A percentile compares a stretch with the other conserved stretches of the same genome.
Evolutionary conservation across 2,797 vertebrate genomes (phyloP).

Genomic region (Xenopus petersii): DNA sequence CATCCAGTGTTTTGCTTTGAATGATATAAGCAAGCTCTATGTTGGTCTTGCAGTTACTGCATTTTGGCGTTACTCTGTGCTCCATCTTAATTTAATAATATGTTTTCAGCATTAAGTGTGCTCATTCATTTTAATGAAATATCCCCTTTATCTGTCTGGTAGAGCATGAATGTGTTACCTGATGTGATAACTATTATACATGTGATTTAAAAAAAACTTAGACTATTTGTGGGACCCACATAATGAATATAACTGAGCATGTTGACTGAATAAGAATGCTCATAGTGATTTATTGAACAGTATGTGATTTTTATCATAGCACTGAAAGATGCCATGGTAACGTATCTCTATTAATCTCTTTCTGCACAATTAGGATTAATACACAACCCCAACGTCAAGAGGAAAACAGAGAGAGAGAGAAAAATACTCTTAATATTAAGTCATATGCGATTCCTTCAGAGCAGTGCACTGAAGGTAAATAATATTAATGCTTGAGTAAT

Average conservation of each 20-base stretch:
- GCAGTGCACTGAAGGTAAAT: constrained; percentile 38
- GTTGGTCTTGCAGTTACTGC: no score
- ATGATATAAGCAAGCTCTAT: no score
- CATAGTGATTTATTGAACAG: constrained; percentile 40
- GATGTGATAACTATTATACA: no score
- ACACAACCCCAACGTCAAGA: constrained; percentile 28
- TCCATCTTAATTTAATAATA: no score
- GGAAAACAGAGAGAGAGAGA: no score
- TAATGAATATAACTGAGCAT: neutral
- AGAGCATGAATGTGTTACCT: no score
- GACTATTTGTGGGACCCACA: neutral
- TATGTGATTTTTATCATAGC: constrained; percentile 35
- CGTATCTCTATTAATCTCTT: constrained; percentile 40
- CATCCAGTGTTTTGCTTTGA: no score
- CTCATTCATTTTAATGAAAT: no score
- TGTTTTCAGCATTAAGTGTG: no score
- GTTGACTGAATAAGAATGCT: constrained; percentile 1
- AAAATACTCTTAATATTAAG: constrained; percentile 37
- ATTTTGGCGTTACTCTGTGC: no score
- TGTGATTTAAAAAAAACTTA: no score
- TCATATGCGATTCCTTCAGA: constrained; percentile 38
- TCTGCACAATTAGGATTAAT: constrained; percentile 28
- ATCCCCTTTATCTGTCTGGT: no score
- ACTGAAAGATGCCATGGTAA: constrained; percentile 37
- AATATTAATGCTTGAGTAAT: constrained; percentile 36